Evolutionary conservation across 2,888 invertebrate species (phyloP), one percentile per base, ranked within the genome.

Genomic region (Drosophila antonietae): DNA sequence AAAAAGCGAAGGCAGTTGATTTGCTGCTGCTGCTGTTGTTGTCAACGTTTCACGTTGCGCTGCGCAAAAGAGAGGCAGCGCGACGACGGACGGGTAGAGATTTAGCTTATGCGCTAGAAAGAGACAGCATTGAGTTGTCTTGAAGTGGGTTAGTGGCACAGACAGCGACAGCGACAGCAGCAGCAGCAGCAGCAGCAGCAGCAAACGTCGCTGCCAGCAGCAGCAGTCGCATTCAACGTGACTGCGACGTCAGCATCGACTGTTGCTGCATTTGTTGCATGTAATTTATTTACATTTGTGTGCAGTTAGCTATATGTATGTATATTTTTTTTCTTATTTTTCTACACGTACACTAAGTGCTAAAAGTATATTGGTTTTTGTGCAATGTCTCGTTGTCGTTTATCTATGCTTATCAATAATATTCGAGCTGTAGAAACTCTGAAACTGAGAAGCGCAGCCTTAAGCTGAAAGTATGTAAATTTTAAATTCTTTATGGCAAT

Each of bases 81-180:
- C 56, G 52, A n/a, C 35, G 9, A 18, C 49, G 31, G 31, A n/a
- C n/a, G 51, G 33, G 8, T 28, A 28, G 46, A 23, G 52, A 18
- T 6, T 10, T 28, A 18, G 67, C 57, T 28, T 59, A 49, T 57
- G 51, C n/a, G 62, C 35, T 39, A 35, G 61, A 79, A 20, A 64
- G 75, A 66, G 73, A 73, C 39, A 51, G 70, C 64, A 28, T 10
- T 64, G 67, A 76, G 75, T 84, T 82, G 84, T 83, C 84, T 81
- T 69, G 78, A 86, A 85, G 89, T 86, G 75, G 86, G 86, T 86
- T 86, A 86, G 86, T 86, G 85, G 86, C 86, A 86, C 86, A 85
- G 63, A 75, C 77, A 78, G 76, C 81, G 65, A 76, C 76, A 62
- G 67, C 71, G 51, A 58, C 73, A 23, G 41, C 41, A n/a, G 39